Conservation (phyloP, 2,888 invertebrate genomes). For the Cosmopolites sordidus region DNA sequence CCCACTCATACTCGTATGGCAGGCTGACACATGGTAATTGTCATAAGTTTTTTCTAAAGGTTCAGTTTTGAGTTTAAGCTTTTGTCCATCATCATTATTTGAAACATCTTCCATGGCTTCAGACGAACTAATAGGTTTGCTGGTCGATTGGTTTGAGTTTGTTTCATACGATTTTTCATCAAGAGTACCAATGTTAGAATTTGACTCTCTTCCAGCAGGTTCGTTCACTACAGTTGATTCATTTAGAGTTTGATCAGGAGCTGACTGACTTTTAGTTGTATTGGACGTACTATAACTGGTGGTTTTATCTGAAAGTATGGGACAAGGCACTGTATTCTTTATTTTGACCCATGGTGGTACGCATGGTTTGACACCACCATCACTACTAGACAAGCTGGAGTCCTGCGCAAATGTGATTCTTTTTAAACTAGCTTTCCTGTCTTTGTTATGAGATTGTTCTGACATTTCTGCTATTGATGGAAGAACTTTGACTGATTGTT, state of each 20-base stretch:
- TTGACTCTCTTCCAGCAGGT: not conserved
- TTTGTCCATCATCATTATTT: not conserved
- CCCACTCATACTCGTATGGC: conserved; percentile 40
- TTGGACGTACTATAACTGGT: conserved; percentile 14
- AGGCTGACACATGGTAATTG: conserved; percentile 30
- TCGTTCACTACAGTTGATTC: not conserved
- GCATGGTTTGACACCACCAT: conserved; percentile 19
- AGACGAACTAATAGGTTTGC: not conserved
- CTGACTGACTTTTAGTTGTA: conserved; percentile 1
- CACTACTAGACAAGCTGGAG: conserved; percentile 22
- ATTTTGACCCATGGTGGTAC: conserved; percentile 20
- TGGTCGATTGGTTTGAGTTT: too few relatives aligned
- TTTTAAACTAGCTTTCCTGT: conserved; percentile 9
- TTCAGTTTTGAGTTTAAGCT: conserved; percentile 5
- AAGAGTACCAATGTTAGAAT: conserved; percentile 7
- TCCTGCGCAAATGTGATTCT: conserved; percentile 23
- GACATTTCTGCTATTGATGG: conserved; percentile 36
- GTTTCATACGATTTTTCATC: not conserved
- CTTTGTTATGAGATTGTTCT: conserved; percentile 27
- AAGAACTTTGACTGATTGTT: conserved; percentile 32
- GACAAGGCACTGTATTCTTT: conserved; percentile 20
- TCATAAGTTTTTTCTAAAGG: conserved; percentile 4
- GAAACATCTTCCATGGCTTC: not conserved
- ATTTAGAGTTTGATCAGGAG: not conserved
- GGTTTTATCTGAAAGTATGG: conserved; percentile 18